phyloP scores from a whole-genome alignment of 2,797 vertebrate species.

The Crax fasciolata region DNA sequence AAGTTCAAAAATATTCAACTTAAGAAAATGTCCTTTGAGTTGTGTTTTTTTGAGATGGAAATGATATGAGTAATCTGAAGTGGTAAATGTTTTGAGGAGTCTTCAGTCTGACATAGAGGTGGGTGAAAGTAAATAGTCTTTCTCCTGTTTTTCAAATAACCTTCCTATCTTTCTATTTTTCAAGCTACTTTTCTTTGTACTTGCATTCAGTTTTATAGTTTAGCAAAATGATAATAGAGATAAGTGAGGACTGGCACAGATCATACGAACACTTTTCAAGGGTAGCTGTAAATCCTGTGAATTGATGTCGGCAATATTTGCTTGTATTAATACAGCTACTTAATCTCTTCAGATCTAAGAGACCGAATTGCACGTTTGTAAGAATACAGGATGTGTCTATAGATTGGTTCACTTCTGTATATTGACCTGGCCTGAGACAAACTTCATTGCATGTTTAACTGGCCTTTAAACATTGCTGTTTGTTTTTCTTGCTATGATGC shows the following conservation, averaged over 20 bases:
- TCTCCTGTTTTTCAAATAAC: neutral
- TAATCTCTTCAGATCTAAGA: neutral
- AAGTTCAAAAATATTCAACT: neutral
- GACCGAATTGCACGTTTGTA: neutral
- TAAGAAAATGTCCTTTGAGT: neutral
- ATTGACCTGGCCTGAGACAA: neutral
- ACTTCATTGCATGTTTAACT: neutral
- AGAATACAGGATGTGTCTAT: neutral
- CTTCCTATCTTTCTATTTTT: neutral
- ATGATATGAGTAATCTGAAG: neutral
- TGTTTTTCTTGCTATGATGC: neutral
- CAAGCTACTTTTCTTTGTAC: neutral
- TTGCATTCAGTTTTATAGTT: neutral
- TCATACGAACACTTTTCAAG: neutral
- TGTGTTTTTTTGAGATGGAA: neutral
- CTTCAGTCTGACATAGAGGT: neutral
- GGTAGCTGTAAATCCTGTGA: neutral
- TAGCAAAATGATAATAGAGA: neutral
- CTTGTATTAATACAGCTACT: neutral
- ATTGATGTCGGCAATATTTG: neutral
- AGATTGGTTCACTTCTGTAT: neutral
- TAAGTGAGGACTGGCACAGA: neutral
- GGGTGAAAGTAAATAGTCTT: neutral
- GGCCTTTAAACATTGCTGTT: neutral
- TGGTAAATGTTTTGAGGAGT: neutral